Base-by-base conservation (phyloP, 2,888 invertebrate genomes). In the Drepana falcataria region DNA sequence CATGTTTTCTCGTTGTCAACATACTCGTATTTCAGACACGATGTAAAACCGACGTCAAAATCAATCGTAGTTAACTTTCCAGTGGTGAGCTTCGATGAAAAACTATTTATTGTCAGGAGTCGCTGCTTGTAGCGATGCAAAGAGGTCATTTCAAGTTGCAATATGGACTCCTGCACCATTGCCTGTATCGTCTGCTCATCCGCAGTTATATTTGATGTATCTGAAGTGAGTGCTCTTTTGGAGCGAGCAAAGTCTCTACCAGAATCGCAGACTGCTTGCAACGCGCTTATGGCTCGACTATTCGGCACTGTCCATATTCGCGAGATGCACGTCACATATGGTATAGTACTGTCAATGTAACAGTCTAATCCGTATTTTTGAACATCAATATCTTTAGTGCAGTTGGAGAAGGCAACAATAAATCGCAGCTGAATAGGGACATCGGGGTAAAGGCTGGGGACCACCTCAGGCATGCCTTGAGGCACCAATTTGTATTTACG, bases 21-120 rank as follows among this genome's bases (percentile, higher is more conserved):
- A 79, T 79, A 83, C 59, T 89, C 89, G 55, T 79, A 86, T 66
- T 89, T 89, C 48, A 87, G 69, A 63, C 89, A 89, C 35, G 79
- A 79, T 21, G 89, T 87, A 63, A 83, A 89, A 33, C 81, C 89
- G 1, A 87, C 85, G 56, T 89, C 86, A 58, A 89, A 89, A 65
- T 88, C 80, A 48, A 89, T 87, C 1, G 79, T 81, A 5, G 86
- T 87, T 51, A 82, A 72, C 71, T 71, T 79, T 2, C 82, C 83
- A 0, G 82, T 68, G n/a, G 78, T 79, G 58, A 85, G 72, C 73
- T 82, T 84, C 7, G 79, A 79, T 9, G 79, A 75, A 59, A 78
- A 78, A 57, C 79, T 82, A 54, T 87, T 87, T 41, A 89, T 81
- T 56, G 78, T 69, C 4, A 84, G 56, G 48, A 88, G 69, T 57